Conservation (phyloP, 2,888 invertebrate species). For the Hirtodrosophila alboralis region DNA sequence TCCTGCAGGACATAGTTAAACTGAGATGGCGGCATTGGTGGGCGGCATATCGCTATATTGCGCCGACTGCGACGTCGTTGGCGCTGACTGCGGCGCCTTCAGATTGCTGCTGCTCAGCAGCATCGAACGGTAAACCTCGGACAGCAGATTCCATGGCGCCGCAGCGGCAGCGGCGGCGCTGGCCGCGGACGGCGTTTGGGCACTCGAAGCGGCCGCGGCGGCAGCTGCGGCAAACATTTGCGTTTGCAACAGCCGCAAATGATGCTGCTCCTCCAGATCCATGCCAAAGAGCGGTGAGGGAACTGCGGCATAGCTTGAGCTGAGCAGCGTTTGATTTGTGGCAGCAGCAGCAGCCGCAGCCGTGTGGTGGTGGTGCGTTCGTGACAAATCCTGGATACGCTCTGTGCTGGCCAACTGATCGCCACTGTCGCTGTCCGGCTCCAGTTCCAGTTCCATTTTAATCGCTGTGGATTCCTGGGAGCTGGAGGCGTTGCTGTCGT, state of each 20-base stretch:
- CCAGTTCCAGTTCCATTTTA: constrained; percentile 65
- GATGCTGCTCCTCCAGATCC: constrained; percentile 75
- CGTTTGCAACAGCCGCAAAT: constrained; percentile 75
- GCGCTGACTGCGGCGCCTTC: constrained; percentile 41
- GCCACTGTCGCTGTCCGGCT: constrained; percentile 45
- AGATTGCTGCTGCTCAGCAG: constrained; percentile 66
- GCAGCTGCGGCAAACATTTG: constrained; percentile 82
- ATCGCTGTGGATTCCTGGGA: constrained; percentile 40
- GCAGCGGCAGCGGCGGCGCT: constrained; percentile 24
- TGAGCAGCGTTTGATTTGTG: constrained; percentile 9
- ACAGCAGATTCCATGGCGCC: constrained; percentile 80
- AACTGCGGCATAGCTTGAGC: too few species aligned
- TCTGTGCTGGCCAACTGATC: constrained; percentile 9
- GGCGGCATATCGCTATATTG: constrained; percentile 78
- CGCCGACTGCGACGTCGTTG: constrained; percentile 51
- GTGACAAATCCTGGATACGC: constrained; percentile 38
- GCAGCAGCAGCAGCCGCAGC: constrained; percentile 6
- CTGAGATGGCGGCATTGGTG: constrained; percentile 83
- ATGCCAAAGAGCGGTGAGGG: constrained; percentile 47
- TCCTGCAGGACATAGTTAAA: constrained; percentile 63
- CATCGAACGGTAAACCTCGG: constrained; percentile 84
- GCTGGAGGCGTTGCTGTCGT: constrained; percentile 49
- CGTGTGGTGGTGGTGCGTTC: constrained; percentile 5
- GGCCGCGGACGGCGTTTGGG: constrained; percentile 11
- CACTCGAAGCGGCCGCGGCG: constrained; percentile 70